Percentiles rank a stretch among this genome's conserved stretches.
Evolutionary conservation across 2,797 vertebrate species (phyloP).

Genomic region (Phoeniculus purpureus): DNA sequence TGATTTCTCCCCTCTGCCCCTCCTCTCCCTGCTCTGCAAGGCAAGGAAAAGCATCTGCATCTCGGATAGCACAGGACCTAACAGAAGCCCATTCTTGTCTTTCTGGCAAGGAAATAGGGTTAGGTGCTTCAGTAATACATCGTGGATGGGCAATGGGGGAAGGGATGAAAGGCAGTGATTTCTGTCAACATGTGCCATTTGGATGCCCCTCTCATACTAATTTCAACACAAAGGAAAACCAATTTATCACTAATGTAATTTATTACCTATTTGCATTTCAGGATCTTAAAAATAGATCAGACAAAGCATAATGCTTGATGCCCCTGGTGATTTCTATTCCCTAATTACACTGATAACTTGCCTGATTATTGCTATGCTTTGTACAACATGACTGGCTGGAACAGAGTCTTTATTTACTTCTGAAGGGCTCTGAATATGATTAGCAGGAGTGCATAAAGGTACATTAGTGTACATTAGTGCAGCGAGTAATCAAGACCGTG

Average conservation of each 20-base stretch:
- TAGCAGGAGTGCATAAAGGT: slow-evolving; percentile 62
- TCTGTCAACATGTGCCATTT: neutral
- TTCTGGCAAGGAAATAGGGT: slow-evolving; percentile 12
- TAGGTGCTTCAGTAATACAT: slow-evolving; percentile 31
- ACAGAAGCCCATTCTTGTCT: slow-evolving; percentile 36
- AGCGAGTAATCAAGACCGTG: slow-evolving; percentile 36
- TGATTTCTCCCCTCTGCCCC: neutral
- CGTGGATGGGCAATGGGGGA: neutral
- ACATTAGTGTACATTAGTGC: slow-evolving; percentile 58
- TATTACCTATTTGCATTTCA: slow-evolving; percentile 64
- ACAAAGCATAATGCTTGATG: slow-evolving; percentile 36
- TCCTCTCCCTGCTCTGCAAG: neutral
- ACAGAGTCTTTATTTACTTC: slow-evolving; percentile 62
- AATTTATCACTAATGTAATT: slow-evolving; percentile 45
- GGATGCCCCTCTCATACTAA: neutral
- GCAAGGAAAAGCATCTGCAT: slow-evolving; percentile 34
- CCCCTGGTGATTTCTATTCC: slow-evolving; percentile 51
- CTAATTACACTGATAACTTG: slow-evolving; percentile 67
- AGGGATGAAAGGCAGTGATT: slow-evolving; percentile 32
- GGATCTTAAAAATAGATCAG: slow-evolving; percentile 61
- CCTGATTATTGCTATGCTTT: slow-evolving; percentile 58
- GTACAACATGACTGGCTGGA: slow-evolving; percentile 49
- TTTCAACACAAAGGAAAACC: slow-evolving; percentile 41
- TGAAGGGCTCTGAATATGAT: slow-evolving; percentile 63
- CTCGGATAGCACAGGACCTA: neutral